Base-by-base conservation (phyloP, 2,113 vertebrate species). In the Vidua chalybeata region DNA sequence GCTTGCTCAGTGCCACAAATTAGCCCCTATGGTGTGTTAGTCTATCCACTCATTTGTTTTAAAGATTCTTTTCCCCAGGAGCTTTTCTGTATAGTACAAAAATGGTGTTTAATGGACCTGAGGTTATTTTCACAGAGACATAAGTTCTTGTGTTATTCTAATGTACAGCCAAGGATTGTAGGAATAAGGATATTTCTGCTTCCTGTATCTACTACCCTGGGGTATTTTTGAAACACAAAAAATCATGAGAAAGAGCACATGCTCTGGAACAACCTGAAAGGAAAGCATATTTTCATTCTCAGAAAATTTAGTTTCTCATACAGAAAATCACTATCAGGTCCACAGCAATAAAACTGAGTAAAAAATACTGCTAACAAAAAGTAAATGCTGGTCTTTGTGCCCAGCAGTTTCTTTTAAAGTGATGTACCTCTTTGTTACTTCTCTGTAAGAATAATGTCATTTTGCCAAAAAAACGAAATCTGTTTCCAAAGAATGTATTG, bases 21-120 rank as follows among this genome's bases (percentile, higher is more conserved):
- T 79, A 89, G 23, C 37, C 82, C 39, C 68, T 51, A 1, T 62
- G 75, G 85, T 83, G 20, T 73, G 63, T 76, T 93, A 89, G 31
- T 76, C 39, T 82, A 43, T 94, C 54, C 2, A 21, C 41, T 93
- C 62, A 85, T 91, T 94, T 94, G 73, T 89, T 95, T 93, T 96
- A 85, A 66, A 84, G 87, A 85, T 83, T 91, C 59, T 90, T 72
- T 87, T 77, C 46, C 74, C 27, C 51, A 45, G n/a, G 72, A 94
- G 79, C 66, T 93, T 86, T 92, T 93, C 72, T 74, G 17, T 73
- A 54, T 31, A 80, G 31, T 35, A 71, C 35, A 20, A 68, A 84
- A 84, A 58, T 90, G 11, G 7, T 74, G 39, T 86, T 93, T 96
- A 94, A 87, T 92, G 72, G 59, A 10, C 39, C 56, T 90, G 82